Conservation (phyloP, 2,797 vertebrate genomes). For the Phyllotis vaccarum region DNA sequence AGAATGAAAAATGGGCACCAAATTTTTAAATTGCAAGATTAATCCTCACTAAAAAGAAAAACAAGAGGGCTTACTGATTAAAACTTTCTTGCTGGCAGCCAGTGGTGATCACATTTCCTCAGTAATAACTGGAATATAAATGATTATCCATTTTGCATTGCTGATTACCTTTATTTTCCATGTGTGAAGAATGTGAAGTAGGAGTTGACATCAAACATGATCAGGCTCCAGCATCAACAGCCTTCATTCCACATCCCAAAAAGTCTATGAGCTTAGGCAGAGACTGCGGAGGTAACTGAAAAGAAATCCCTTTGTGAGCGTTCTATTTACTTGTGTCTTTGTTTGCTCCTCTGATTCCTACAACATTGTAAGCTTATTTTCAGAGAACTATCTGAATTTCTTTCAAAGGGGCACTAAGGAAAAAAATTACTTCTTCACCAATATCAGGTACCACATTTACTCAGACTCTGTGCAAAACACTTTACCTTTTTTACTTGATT, state of each 20-base stretch:
- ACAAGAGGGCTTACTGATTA: not conserved
- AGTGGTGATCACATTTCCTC: not conserved
- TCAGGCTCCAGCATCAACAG: not conserved
- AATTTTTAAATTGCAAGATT: conserved; percentile 32
- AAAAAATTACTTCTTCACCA: not conserved
- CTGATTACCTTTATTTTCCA: not conserved
- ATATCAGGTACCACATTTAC: not conserved
- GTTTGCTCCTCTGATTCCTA: not conserved
- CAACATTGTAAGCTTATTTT: not conserved
- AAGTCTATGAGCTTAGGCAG: not conserved
- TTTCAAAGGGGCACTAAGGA: not conserved
- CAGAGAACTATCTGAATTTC: not conserved
- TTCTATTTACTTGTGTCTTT: not conserved
- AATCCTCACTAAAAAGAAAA: conserved; percentile 39
- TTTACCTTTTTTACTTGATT: not conserved
- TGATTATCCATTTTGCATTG: not conserved
- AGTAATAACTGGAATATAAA: not conserved
- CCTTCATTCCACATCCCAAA: not conserved
- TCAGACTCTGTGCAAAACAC: not conserved
- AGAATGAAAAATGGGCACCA: conserved; percentile 57
- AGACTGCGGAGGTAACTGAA: accelerated
- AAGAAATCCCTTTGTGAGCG: not conserved
- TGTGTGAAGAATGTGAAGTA: not conserved
- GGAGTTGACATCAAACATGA: not conserved
- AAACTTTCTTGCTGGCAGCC: not conserved